Base-by-base conservation (phyloP, 2,888 invertebrate species). In the Biston betularia region DNA sequence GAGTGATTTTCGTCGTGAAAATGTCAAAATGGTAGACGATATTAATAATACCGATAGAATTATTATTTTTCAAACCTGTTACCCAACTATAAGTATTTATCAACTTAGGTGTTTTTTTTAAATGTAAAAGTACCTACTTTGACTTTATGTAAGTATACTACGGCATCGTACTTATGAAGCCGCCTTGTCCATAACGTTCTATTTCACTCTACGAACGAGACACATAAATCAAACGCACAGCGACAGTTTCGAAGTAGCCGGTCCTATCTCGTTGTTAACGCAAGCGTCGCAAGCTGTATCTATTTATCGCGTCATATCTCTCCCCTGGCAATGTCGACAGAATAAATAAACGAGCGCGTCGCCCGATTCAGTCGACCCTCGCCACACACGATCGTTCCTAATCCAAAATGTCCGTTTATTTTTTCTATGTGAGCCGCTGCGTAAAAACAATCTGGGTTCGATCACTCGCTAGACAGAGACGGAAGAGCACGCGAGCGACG, bases 341-440 rank as follows among this genome's bases (percentile, higher is more conserved):
- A 90, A 92, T 90, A 92, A 92, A 92, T 92, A 92, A 89, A 88
- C 78, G 84, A 52, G 48, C 54, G 66, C 81, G 82, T 82, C 81
- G 85, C 90, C 90, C 90, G 90, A 84, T 89, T 88, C 89, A 87
- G 87, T 82, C 85, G 91, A 89, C 93, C 92, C 93, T 90, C 86
- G 78, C 81, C 65, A 67, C 74, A 53, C 52, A 15, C 52, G 81
- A 81, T 83, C 52, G 81, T 81, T 83, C 87, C 86, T 89, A 88
- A 90, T 90, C 87, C 93, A 93, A 92, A 92, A 93, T 93, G 93
- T 93, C 93, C 90, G 92, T 91, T 93, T 90, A 90, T 92, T 93
- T 90, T 24, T 90, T 92, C 89, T 89, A 92, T 88, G 82, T 92
- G 77, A 88, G 85, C 77, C 81, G 78, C 81, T 80, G 76, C 77